Base-by-base conservation (phyloP, 2,888 invertebrate species). In the Fragum sueziense region DNA sequence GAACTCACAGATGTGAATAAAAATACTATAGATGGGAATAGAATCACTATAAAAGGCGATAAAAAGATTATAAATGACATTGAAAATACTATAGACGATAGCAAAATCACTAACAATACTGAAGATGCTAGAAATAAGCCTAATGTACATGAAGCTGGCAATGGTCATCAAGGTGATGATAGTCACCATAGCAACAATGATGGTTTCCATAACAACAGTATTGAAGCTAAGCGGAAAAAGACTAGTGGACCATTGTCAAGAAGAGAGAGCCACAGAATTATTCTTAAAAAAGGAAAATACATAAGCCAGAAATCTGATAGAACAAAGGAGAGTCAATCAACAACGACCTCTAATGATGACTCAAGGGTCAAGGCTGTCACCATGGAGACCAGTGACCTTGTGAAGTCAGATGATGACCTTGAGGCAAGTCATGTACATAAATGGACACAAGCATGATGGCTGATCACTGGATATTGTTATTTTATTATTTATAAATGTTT, bases 391-490 rank as follows among this genome's bases (percentile, higher is more conserved):
- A n/a, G 41, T 41, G 41, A 65, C 31, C 20, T 27, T 65, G 41
- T 20, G 31, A 33, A 61, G 6, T 22, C 34, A n/a, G 62, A 62
- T 33, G 25, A 22, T 34, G 62, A 62, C n/a, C 25, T 29, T 29
- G 29, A 29, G 65, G 65, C 65, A 65, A 65, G 65, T 65, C 22
- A 41, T 9, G 2, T 1, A 9, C 22, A 22, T 65, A 9, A 22
- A 22, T 65, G 65, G 65, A 41, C 65, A 65, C 65, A 25, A 47
- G 57, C 34, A 34, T 65, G 31, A 7, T 65, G 25, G 20, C 17
- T 41, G 27, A 6, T 37, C 69, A 69, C 69, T 69, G 54, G 69
- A 65, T 65, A 27, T 65, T 65, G 65, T 62, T 7, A 33, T 11
- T n/a, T 11, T 9, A 41, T 41, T 17, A 41, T 17, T 41, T 9